Conservation (phyloP, 2,888 invertebrate genomes). For the Ophion ventricosus region DNA sequence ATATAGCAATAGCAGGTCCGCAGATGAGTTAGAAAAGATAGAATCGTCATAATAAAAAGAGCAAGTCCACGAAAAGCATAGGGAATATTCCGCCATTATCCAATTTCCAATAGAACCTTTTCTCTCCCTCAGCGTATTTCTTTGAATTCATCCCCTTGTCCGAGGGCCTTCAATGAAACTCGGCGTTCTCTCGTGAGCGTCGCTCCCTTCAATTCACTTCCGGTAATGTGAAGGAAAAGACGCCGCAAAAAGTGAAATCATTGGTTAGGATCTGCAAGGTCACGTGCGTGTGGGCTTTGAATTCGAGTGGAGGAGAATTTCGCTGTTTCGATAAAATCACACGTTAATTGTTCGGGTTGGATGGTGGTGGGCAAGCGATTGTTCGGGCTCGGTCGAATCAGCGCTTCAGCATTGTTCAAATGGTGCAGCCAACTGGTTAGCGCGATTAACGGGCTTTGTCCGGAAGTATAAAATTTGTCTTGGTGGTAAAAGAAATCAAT, state of each 20-base stretch:
- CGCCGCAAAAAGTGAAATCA: not conserved
- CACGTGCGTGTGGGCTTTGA: not conserved
- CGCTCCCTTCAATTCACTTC: conserved; percentile 29
- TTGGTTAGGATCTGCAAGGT: not conserved
- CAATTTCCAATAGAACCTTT: conserved; percentile 9
- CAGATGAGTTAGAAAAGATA: not conserved
- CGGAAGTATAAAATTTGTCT: not conserved
- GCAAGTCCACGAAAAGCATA: not conserved
- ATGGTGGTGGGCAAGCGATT: not conserved
- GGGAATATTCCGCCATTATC: not conserved
- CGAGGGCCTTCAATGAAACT: conserved; percentile 7
- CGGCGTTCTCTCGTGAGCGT: not conserved
- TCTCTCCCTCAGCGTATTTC: conserved; percentile 1
- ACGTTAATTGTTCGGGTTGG: not conserved
- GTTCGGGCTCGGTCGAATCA: not conserved
- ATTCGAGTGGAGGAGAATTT: conserved; percentile 11
- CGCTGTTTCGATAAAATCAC: not conserved
- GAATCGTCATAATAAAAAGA: not conserved
- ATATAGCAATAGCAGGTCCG: not conserved
- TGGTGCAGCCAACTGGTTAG: no score
- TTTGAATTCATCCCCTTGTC: not conserved
- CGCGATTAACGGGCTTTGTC: no score
- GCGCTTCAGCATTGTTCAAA: no score
- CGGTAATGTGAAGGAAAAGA: conserved; percentile 29
- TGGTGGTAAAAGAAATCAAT: not conserved